A percentile compares a stretch with the other conserved stretches of the same genome.
These are phyloP conservation scores for Selene dorsalis DNA, from an alignment of 2,797 vertebrate genomes.

Conservation along the genomic window DNA sequence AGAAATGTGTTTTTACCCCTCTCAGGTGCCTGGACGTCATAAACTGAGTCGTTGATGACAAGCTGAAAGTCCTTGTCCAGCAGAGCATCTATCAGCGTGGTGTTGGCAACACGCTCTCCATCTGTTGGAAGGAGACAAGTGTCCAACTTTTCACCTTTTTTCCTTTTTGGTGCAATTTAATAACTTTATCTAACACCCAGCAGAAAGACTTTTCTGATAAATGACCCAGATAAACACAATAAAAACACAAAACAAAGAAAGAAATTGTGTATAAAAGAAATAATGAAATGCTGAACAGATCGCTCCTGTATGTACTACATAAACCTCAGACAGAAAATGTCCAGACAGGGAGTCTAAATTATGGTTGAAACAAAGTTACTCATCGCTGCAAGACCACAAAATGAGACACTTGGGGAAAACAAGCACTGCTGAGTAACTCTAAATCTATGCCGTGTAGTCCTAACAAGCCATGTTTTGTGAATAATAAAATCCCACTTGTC, in stretches of 20 bases:
- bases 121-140: slow-evolving; percentile 79
- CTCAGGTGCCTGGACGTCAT: slow-evolving; percentile 81
- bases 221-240: neutral
- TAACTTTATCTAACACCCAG: neutral
- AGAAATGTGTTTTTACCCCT: slow-evolving; percentile 81
- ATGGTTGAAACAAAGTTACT: neutral
- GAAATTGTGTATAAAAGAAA: neutral
- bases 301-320: neutral
- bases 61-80: slow-evolving; percentile 91
- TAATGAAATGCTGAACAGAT: neutral
- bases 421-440: neutral
- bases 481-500: neutral
- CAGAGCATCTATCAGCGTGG: slow-evolving; percentile 86
- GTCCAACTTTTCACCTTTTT: neutral
- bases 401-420: neutral
- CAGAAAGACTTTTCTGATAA: neutral
- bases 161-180: neutral
- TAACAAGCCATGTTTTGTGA: neutral
- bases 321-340: neutral
- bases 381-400: neutral
- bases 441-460: neutral
- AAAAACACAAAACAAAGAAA: neutral
- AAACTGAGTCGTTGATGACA: slow-evolving; percentile 84
- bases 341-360: neutral
- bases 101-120: slow-evolving; percentile 84